Percentiles rank a stretch among this genome's conserved stretches.
These are phyloP conservation scores for Apodemia mormo DNA, from an alignment of 2,888 invertebrate genomes.

Conservation along the genomic window DNA sequence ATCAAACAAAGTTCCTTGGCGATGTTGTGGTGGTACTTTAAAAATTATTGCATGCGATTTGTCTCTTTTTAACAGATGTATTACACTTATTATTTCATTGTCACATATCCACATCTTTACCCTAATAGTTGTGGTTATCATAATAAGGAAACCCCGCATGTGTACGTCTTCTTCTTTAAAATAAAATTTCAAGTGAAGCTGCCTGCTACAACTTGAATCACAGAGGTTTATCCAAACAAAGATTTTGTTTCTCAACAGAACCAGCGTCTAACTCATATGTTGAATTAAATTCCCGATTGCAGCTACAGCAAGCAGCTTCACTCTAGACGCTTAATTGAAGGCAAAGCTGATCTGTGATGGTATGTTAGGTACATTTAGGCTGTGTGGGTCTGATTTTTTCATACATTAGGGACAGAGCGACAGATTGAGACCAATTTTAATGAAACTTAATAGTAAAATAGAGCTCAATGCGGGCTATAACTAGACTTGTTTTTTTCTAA, in stretches of 20 bases:
- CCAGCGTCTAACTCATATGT: neutral
- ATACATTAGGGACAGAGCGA: constrained; percentile 46
- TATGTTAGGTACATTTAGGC: constrained; percentile 70
- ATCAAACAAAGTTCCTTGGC: constrained; percentile 60
- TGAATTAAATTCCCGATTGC: neutral
- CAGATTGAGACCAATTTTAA: constrained; percentile 48
- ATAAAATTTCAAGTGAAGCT: constrained; percentile 9
- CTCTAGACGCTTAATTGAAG: constrained; percentile 58
- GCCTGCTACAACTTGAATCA: neutral
- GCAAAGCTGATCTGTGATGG: constrained; percentile 79
- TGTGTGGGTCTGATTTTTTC: constrained; percentile 56
- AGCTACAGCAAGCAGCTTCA: constrained; percentile 4
- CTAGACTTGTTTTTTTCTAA: constrained; percentile 19
- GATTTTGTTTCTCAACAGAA: neutral
- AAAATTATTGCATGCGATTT: constrained; percentile 16
- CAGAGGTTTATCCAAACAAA: neutral
- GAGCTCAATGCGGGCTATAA: constrained; percentile 22
- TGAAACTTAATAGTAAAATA: constrained; percentile 35
- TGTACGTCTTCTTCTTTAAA: constrained; percentile 38
- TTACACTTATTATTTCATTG: constrained; percentile 1
- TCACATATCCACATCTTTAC: constrained; percentile 27
- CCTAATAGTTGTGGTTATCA: constrained; percentile 32
- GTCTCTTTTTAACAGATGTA: neutral
- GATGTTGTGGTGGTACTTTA: constrained; percentile 52
- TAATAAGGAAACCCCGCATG: constrained; percentile 38